phyloP scores from a whole-genome alignment of 2,113 vertebrate species.

The Rhea americana region DNA sequence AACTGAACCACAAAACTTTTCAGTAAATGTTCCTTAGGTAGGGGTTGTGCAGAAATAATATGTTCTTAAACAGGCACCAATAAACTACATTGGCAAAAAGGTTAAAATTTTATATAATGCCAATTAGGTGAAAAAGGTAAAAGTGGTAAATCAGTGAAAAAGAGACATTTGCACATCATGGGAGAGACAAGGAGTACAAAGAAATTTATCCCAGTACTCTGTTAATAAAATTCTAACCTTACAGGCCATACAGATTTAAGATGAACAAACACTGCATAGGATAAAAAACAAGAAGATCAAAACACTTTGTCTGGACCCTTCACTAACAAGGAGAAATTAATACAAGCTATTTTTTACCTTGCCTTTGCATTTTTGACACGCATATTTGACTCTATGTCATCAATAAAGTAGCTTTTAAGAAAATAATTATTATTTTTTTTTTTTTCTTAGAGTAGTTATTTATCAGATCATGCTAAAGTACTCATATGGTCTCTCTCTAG shows the following conservation, averaged over 20 bases:
- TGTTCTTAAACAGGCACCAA: not conserved
- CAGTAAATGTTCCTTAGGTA: not conserved
- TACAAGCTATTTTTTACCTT: not conserved
- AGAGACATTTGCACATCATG: not conserved
- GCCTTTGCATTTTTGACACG: not conserved
- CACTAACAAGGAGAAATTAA: not conserved
- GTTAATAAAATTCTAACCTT: accelerated
- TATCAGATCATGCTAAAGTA: not conserved
- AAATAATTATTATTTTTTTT: not conserved
- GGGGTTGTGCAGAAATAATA: not conserved
- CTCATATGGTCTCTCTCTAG: not conserved
- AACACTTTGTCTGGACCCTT: not conserved
- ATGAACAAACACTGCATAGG: not conserved
- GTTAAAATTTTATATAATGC: not conserved
- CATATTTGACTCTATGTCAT: not conserved
- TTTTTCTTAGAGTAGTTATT: not conserved
- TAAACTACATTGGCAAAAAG: not conserved
- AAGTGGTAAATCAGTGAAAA: not conserved
- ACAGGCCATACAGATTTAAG: not conserved
- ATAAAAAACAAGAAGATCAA: not conserved
- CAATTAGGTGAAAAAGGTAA: not conserved
- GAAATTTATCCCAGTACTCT: not conserved
- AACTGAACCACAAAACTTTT: not conserved
- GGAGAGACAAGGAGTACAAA: not conserved
- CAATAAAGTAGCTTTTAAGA: not conserved